These are phyloP conservation scores for Sebastes diploproa DNA, from an alignment of 2,797 vertebrate genomes.

Conservation along the genomic window DNA sequence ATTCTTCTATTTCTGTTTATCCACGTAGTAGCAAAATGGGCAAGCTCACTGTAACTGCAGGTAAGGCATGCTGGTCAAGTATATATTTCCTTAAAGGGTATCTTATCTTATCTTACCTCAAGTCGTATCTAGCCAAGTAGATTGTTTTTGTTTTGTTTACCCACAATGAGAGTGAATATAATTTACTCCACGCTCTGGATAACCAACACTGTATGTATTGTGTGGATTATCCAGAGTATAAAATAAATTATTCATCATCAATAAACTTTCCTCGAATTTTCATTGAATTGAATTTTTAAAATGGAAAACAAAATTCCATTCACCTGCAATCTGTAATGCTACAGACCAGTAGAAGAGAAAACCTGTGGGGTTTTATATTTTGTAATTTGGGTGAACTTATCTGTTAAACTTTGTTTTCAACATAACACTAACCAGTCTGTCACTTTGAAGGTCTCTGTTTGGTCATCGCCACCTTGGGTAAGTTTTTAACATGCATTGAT, in stretches of 20 bases:
- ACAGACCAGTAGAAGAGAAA: neutral
- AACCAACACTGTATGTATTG: neutral
- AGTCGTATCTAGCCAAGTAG: neutral
- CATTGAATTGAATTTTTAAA: too few species aligned
- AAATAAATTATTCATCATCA: too few species aligned
- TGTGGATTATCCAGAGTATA: too few species aligned
- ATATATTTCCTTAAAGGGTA: neutral
- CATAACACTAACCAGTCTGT: neutral
- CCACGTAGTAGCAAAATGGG: constrained; percentile 24
- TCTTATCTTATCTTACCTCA: neutral
- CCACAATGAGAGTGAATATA: neutral
- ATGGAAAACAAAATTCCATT: neutral
- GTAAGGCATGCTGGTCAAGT: constrained; percentile 9
- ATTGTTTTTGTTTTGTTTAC: neutral
- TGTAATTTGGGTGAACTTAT: neutral
- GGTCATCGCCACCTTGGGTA: constrained; percentile 39
- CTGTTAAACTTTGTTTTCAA: neutral
- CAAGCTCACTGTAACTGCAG: constrained; percentile 26
- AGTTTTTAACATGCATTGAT: neutral
- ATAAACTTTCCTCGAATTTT: too few species aligned
- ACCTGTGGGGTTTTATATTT: too few species aligned
- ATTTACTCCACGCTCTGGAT: neutral
- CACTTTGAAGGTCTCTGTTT: constrained; percentile 50
- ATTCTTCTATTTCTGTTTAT: neutral
- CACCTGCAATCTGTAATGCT: neutral